A percentile compares a stretch with the other conserved stretches of the same genome.
phyloP scores from a whole-genome alignment of 2,888 invertebrate species.

The Caenorhabditis sp. region DNA sequence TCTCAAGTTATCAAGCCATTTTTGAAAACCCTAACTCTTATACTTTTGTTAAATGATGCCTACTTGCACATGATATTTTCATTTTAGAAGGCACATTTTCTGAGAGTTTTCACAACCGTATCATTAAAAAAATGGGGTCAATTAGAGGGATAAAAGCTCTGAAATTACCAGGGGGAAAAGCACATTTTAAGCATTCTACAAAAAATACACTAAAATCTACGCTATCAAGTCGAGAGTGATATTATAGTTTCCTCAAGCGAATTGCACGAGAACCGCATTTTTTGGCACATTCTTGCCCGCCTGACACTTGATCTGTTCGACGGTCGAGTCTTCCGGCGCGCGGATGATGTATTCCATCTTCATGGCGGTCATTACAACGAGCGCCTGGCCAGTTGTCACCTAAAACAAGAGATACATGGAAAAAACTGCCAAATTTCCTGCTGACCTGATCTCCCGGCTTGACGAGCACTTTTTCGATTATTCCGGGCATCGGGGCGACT shows the following conservation, averaged over 20 bases:
- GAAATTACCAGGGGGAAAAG: no score
- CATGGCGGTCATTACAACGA: slow-evolving; percentile 97
- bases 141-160: no score
- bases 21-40: no score
- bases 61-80: no score
- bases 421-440: neutral
- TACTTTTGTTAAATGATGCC: no score
- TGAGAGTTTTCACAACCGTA: no score
- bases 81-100: no score
- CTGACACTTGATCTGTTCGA: slow-evolving; percentile 70
- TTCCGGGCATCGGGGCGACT: slow-evolving; percentile 94
- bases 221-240: neutral
- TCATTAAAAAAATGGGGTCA: no score
- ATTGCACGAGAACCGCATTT: slow-evolving; percentile 71
- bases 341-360: slow-evolving; percentile 98
- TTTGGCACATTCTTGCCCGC: slow-evolving; percentile 75
- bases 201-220: neutral
- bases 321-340: slow-evolving; percentile 71
- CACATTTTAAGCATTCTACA: neutral
- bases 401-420: neutral
- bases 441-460: slow-evolving; percentile 86
- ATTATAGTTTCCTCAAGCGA: slow-evolving; percentile 43
- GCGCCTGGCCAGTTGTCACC: slow-evolving; percentile 85
- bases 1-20: no score
- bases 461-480: slow-evolving; percentile 91